Evolutionary conservation across 2,113 vertebrate species (phyloP).

Genomic region (Urocynchramus pylzowi): DNA sequence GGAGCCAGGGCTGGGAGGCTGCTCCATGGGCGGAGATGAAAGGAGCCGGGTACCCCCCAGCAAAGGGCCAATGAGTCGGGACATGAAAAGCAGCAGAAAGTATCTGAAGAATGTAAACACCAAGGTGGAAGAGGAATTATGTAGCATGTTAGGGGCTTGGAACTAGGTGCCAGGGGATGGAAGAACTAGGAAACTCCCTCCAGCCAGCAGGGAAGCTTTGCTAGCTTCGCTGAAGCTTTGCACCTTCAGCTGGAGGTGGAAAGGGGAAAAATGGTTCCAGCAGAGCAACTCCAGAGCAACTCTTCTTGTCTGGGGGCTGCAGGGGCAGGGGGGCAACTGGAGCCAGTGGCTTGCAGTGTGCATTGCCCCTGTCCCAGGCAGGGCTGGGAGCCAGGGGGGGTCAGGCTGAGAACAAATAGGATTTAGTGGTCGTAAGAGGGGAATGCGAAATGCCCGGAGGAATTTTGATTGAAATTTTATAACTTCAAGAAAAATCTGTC

Average conservation of each 20-base stretch:
- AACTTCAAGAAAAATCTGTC: constrained; percentile 58
- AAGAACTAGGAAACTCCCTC: neutral
- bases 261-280: neutral
- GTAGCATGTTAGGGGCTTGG: neutral
- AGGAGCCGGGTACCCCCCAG: neutral
- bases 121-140: constrained; percentile 65
- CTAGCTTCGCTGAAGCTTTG: neutral
- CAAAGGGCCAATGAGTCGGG: constrained; percentile 25
- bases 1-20: neutral
- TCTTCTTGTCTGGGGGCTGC: neutral
- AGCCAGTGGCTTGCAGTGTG: neutral
- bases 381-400: constrained; percentile 9
- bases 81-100: constrained; percentile 42
- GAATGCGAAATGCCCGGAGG: constrained; percentile 29
- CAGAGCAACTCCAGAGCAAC: neutral
- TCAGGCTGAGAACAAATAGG: constrained; percentile 11
- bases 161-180: constrained; percentile 45
- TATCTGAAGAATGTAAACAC: constrained; percentile 66
- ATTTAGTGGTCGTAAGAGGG: constrained; percentile 47
- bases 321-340: neutral
- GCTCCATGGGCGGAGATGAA: neutral
- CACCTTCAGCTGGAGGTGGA: neutral
- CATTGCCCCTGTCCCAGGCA: neutral
- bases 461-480: constrained; percentile 74
- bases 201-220: neutral